These are phyloP conservation scores for Leptinotarsa texana DNA, from an alignment of 1,140 invertebrate species.

Conservation along the genomic window DNA sequence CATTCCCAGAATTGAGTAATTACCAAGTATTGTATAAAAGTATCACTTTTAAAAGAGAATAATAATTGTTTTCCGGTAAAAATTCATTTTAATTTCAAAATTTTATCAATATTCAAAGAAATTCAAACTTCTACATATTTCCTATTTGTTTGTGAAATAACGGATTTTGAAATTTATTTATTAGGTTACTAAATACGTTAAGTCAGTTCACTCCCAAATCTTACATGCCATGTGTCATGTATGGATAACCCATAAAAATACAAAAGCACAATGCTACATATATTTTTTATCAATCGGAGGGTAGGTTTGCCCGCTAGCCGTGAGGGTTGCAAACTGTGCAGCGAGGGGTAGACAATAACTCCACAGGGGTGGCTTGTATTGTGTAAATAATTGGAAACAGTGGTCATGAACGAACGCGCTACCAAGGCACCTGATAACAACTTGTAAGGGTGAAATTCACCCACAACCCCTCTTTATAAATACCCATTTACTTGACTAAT, in stretches of 20 bases:
- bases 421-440: constrained; percentile 48
- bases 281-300: constrained; percentile 28
- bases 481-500: constrained; percentile 51
- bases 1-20: too few relatives aligned
- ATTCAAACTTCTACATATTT: too few relatives aligned
- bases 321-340: constrained; percentile 4
- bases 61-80: too few relatives aligned
- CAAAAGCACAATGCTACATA: constrained; percentile 23
- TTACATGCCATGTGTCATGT: constrained; percentile 6
- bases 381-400: constrained; percentile 52
- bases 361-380: constrained; percentile 44
- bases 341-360: constrained; percentile 36
- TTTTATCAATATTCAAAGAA: too few relatives aligned
- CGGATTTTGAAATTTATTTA: too few relatives aligned
- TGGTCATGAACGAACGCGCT: constrained; percentile 47
- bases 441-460: constrained; percentile 43
- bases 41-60: too few relatives aligned
- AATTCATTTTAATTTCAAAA: too few relatives aligned
- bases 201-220: not conserved
- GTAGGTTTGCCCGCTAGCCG: not conserved
- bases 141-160: too few relatives aligned
- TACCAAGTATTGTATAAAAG: too few relatives aligned
- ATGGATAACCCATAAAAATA: constrained; percentile 22
- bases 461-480: constrained; percentile 44
- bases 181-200: not conserved